Evolutionary conservation across 2,113 vertebrate genomes (phyloP).

Genomic region (Podiceps cristatus): DNA sequence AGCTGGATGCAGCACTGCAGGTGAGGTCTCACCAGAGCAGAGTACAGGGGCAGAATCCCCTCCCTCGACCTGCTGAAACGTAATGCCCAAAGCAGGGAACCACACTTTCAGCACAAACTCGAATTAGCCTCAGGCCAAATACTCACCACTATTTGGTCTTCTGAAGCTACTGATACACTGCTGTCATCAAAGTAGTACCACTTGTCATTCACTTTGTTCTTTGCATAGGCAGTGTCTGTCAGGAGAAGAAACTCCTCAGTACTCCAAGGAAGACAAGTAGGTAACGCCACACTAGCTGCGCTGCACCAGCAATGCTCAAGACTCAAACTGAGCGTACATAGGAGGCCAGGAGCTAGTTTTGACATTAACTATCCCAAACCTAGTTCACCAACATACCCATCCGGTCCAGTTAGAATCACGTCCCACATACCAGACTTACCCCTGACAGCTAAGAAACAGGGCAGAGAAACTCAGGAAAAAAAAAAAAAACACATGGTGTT

Average conservation of each 20-base stretch:
- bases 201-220: conserved; percentile 90
- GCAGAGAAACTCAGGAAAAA: not conserved
- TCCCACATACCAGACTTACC: not conserved
- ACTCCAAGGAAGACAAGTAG: rapidly evolving
- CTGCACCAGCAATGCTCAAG: not conserved
- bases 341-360: not conserved
- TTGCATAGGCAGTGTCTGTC: conserved; percentile 93
- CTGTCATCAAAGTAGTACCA: conserved; percentile 98
- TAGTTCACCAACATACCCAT: not conserved
- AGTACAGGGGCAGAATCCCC: too few relatives aligned
- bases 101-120: not conserved
- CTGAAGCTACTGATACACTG: conserved; percentile 89
- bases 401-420: not conserved
- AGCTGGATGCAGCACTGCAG: too few relatives aligned
- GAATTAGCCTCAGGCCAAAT: not conserved
- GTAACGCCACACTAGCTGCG: rapidly evolving
- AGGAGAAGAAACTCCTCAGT: conserved; percentile 30
- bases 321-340: rapidly evolving
- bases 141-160: conserved; percentile 98
- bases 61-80: too few relatives aligned
- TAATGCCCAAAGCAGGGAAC: not conserved
- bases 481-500: not conserved
- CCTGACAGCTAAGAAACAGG: not conserved
- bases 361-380: not conserved
- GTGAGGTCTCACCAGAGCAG: too few relatives aligned